Percentiles rank a stretch among this genome's conserved stretches.
Evolutionary conservation across 2,888 invertebrate genomes (phyloP).

Genomic region (Serripes groenlandicus): DNA sequence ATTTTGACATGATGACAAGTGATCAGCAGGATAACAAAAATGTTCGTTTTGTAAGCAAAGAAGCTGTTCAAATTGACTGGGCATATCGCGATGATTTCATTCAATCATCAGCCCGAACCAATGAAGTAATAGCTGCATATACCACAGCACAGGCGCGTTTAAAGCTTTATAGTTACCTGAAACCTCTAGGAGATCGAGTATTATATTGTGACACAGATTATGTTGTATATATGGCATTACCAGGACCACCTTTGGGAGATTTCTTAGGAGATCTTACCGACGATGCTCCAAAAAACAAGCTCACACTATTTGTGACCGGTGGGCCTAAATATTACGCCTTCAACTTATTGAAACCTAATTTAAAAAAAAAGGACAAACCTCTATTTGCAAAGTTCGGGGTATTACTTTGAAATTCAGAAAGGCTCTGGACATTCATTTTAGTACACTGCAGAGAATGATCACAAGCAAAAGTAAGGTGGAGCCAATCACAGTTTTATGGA

Average conservation of each 20-base stretch:
- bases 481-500: slow-evolving; percentile 18
- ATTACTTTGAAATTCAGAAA: slow-evolving; percentile 53
- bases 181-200: slow-evolving; percentile 40
- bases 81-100: slow-evolving; percentile 39
- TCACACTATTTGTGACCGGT: slow-evolving; percentile 44
- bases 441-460: slow-evolving; percentile 25
- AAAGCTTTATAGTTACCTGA: slow-evolving; percentile 53
- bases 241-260: no score
- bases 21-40: slow-evolving; percentile 52
- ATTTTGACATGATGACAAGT: slow-evolving; percentile 51
- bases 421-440: slow-evolving; percentile 31
- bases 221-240: slow-evolving; percentile 51
- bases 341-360: slow-evolving; percentile 22
- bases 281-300: slow-evolving; percentile 73
- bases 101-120: slow-evolving; percentile 46
- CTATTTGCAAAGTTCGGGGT: slow-evolving; percentile 47
- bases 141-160: slow-evolving; percentile 61
- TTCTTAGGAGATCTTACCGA: slow-evolving; percentile 85
- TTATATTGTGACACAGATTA: slow-evolving; percentile 65
- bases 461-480: slow-evolving; percentile 1
- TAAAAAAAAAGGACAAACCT: slow-evolving; percentile 31
- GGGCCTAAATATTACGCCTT: slow-evolving; percentile 59
- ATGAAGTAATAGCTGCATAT: slow-evolving; percentile 60
- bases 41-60: slow-evolving; percentile 52
- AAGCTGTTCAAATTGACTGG: slow-evolving; percentile 48